Conservation (phyloP, 2,888 invertebrate genomes). For the Strigamia transsilvanica region DNA sequence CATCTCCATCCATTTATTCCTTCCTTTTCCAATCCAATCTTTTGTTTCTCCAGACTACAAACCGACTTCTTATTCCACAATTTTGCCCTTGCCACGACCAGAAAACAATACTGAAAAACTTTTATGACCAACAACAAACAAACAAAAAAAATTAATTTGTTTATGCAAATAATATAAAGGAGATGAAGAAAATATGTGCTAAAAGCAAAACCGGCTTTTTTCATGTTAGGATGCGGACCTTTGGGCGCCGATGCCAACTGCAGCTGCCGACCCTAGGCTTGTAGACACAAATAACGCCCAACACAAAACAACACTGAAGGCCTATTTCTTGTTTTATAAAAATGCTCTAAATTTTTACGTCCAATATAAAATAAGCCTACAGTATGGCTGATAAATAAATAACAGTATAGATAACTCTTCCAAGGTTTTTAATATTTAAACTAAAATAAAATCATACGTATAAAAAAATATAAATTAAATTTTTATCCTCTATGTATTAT, state of each 20-base stretch:
- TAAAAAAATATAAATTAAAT: not conserved
- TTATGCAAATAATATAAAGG: slow-evolving; percentile 13
- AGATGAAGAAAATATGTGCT: slow-evolving; percentile 3
- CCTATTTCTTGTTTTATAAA: slow-evolving; percentile 5
- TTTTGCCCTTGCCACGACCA: not conserved
- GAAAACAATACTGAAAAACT: not conserved
- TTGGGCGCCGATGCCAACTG: slow-evolving; percentile 41
- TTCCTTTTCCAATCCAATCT: slow-evolving; percentile 31
- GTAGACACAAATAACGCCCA: slow-evolving; percentile 30
- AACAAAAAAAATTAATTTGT: slow-evolving; percentile 19
- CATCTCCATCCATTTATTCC: slow-evolving; percentile 26
- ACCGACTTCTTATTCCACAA: slow-evolving; percentile 34
- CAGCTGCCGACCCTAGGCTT: slow-evolving; percentile 36
- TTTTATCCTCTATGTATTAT: not conserved
- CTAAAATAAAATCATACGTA: not conserved
- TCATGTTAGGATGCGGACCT: slow-evolving; percentile 26
- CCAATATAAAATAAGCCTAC: not conserved
- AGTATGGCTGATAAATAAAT: not conserved
- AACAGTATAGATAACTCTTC: not conserved
- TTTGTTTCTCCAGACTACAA: slow-evolving; percentile 35
- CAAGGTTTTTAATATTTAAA: not conserved
- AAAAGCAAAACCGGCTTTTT: not conserved
- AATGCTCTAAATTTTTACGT: not conserved
- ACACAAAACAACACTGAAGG: slow-evolving; percentile 23
- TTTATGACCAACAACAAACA: not conserved